Conservation (phyloP, 2,113 vertebrate genomes). For the Strix aluco region DNA sequence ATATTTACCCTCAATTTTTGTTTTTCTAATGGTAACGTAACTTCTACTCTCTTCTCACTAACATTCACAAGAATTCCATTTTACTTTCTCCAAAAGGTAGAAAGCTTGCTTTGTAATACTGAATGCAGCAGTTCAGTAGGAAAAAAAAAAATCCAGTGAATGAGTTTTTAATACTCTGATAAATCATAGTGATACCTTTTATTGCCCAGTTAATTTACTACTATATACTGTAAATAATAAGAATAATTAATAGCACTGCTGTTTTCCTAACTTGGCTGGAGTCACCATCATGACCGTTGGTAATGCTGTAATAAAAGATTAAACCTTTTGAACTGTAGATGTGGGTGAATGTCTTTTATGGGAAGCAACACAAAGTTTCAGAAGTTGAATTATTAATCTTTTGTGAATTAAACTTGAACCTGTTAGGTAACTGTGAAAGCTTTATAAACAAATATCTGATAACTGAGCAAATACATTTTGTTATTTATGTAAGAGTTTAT, state of each 20-base stretch:
- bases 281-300: not conserved
- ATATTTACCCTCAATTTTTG: not conserved
- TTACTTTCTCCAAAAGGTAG: not conserved
- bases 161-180: conserved; percentile 31
- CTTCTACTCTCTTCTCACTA: not conserved
- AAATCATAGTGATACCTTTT: conserved; percentile 32
- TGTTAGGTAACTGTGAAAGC: not conserved
- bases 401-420: not conserved
- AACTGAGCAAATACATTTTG: not conserved
- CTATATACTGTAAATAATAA: conserved; percentile 1
- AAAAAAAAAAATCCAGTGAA: not conserved
- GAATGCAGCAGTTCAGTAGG: not conserved
- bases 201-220: conserved; percentile 24
- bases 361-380: not conserved
- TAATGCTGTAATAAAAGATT: conserved; percentile 1
- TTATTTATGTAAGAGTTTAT: not conserved
- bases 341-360: not conserved
- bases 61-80: not conserved
- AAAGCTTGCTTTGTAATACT: not conserved
- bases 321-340: not conserved
- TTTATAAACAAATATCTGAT: not conserved
- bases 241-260: conserved; percentile 12
- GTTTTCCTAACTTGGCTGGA: not conserved
- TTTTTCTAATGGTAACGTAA: not conserved
- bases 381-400: not conserved